Evolutionary conservation across 2,113 vertebrate genomes (phyloP), one percentile per base, ranked within the genome.

Genomic region (Scopus umbretta): DNA sequence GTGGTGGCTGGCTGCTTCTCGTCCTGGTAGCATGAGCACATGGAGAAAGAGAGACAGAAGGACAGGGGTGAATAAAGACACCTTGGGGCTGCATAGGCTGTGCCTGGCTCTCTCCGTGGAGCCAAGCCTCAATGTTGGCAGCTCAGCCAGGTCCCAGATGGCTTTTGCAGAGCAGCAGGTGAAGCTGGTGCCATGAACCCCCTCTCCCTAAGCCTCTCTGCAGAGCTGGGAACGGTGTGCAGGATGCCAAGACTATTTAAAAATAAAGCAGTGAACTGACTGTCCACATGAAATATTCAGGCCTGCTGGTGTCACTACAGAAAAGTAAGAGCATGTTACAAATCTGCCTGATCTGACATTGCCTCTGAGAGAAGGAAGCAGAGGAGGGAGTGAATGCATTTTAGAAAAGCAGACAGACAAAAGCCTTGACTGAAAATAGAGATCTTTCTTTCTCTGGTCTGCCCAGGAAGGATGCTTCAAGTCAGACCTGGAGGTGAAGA

Each of bases 1-100:
- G 98, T 99, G 85, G 99, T 99, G 86, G 99, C 99, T 22, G 99
- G 98, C 88, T 99, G 98, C 97, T 99, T 99, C 96, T 99, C 99
- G 0, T 99, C 99, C 99, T 99, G 96, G 30, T 45, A 16, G 59
- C 67, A 76, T 1, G 1, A 58, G 23, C 22, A 45, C 13, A 29
- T 3, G 49, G 40, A 40, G 42, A 52, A n/a, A 47, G 45, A 90
- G 11, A 94, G 29, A 79, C 52, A 82, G 67, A 49, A 0, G 27
- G 90, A 83, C 10, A 91, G 68, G 62, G 6, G 76, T 94, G 80
- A 91, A 8, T 73, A 86, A 90, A 92, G 0, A 20, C 47, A 56
- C 7, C 43, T 38, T 34, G 34, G 45, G 45, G 14, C 10, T 63
- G 53, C 38, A 45, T 8, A 4, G 59, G 9, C 71, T 72, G n/a